Conservation (phyloP, 2,113 vertebrate genomes). For the Platycercus adscitus region DNA sequence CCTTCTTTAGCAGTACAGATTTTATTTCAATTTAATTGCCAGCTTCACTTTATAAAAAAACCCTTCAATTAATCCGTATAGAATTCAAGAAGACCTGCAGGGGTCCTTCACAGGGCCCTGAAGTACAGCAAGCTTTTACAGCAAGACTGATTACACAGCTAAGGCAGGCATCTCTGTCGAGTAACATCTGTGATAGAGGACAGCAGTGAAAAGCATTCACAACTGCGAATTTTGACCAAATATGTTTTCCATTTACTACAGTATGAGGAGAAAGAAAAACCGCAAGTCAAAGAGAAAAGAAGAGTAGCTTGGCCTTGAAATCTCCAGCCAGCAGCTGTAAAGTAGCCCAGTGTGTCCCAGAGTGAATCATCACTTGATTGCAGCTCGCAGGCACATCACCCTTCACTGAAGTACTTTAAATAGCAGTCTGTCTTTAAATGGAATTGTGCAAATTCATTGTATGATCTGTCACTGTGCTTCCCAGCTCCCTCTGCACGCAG, state of each 20-base stretch:
- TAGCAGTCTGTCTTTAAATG: neutral
- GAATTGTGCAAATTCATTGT: neutral
- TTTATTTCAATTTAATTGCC: conserved; percentile 28
- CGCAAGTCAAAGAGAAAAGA: neutral
- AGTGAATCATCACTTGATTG: neutral
- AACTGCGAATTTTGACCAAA: neutral
- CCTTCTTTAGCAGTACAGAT: neutral
- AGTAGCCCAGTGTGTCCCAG: neutral
- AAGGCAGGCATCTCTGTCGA: neutral
- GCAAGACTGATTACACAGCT: neutral
- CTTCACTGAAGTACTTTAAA: neutral
- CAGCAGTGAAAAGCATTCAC: neutral
- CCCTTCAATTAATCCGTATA: neutral
- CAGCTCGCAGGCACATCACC: neutral
- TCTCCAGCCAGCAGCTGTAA: neutral
- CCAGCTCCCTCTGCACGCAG: neutral
- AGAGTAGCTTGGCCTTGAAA: neutral
- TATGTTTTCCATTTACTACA: neutral
- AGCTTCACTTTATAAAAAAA: neutral
- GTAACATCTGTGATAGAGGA: neutral
- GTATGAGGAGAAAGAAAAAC: neutral
- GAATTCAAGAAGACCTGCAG: neutral
- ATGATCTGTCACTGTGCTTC: neutral
- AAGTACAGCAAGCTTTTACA: neutral
- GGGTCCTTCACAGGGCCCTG: neutral